Conservation (phyloP, 2,113 vertebrate genomes). For the Melanerpes aurifrons region DNA sequence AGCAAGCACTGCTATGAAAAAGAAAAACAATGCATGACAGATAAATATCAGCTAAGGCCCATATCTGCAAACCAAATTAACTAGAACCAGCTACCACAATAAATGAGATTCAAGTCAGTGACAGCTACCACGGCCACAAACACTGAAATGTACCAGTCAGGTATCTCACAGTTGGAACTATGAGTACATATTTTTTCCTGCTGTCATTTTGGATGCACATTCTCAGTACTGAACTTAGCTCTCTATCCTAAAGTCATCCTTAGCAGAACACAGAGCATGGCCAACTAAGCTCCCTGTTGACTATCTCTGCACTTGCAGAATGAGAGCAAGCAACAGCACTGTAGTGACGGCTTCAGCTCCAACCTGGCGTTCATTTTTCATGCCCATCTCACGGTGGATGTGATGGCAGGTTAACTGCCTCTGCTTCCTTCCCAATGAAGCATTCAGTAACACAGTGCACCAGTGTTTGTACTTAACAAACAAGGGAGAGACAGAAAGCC, state of each 20-base stretch:
- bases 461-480: neutral
- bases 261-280: neutral
- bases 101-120: neutral
- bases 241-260: neutral
- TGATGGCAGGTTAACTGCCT: neutral
- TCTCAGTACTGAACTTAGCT: neutral
- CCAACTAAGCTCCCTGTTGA: neutral
- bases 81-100: neutral
- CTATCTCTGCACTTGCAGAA: neutral
- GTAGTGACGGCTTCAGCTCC: neutral
- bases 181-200: neutral
- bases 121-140: neutral
- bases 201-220: neutral
- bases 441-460: neutral
- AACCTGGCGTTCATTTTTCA: neutral
- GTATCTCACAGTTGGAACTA: neutral
- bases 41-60: neutral
- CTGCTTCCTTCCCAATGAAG: neutral
- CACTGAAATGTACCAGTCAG: neutral
- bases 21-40: neutral
- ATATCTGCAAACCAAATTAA: neutral
- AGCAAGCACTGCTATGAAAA: neutral
- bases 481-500: neutral
- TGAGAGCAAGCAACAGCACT: rapidly evolving
- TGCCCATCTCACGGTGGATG: neutral